phyloP scores from a whole-genome alignment of 2,888 invertebrate species.

The Parelbella ahira region DNA sequence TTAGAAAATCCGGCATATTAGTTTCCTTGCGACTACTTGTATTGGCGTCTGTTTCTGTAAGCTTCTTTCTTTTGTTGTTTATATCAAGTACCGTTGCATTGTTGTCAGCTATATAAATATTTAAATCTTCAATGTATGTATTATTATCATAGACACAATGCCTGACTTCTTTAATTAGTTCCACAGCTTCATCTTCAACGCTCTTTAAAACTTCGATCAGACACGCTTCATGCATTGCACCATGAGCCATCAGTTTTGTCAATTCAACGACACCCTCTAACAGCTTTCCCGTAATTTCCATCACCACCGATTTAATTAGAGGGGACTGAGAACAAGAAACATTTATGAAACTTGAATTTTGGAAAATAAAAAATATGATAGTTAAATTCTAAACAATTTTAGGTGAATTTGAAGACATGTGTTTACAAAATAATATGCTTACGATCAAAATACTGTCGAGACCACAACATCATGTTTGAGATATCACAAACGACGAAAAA shows the following conservation, averaged over 20 bases:
- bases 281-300: conserved; percentile 61
- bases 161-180: conserved; percentile 44
- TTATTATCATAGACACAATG: conserved; percentile 47
- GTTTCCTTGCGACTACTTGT: conserved; percentile 9
- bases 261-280: conserved; percentile 61
- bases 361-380: no score
- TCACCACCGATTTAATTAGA: conserved; percentile 63
- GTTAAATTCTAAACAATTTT: no score
- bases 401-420: no score
- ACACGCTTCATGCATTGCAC: conserved; percentile 75
- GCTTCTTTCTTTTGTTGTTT: conserved; percentile 26
- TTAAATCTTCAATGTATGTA: conserved; percentile 37
- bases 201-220: conserved; percentile 68
- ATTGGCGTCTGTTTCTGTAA: no score
- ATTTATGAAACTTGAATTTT: no score
- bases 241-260: conserved; percentile 69
- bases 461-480: no score
- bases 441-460: no score
- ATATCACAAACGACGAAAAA: no score
- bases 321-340: no score
- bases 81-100: conserved; percentile 62
- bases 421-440: no score
- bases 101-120: conserved; percentile 45
- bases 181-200: conserved; percentile 61
- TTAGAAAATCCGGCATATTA: conserved; percentile 45